These are phyloP conservation scores for Setipinna tenuifilis DNA, from an alignment of 2,797 vertebrate species.

Conservation along the genomic window DNA sequence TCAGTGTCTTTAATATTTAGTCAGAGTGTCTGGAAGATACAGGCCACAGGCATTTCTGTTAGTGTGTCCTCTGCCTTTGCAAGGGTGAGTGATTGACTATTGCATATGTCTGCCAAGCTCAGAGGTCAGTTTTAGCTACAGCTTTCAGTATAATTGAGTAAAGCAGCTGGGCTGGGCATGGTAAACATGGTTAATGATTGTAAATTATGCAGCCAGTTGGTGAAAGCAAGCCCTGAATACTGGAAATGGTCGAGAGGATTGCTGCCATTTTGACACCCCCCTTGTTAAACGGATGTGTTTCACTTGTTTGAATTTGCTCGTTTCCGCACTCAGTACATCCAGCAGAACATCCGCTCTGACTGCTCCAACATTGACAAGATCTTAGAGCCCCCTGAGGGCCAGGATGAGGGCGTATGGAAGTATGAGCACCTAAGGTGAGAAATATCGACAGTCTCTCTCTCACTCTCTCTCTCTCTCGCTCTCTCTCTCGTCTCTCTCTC, in stretches of 20 bases:
- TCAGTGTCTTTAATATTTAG: not conserved
- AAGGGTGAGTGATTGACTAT: not conserved
- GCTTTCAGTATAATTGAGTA: not conserved
- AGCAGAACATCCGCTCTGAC: conserved; percentile 96
- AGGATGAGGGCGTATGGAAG: conserved; percentile 98
- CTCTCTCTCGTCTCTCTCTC: too few species aligned
- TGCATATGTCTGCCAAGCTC: not conserved
- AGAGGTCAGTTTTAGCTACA: not conserved
- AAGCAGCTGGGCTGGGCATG: not conserved
- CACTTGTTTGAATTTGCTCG: too few species aligned
- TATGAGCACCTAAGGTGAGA: conserved; percentile 95
- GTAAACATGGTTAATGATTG: not conserved
- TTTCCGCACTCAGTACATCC: conserved; percentile 84
- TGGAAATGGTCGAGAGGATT: not conserved
- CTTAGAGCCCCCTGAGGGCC: conserved; percentile 96
- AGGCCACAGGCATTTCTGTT: not conserved
- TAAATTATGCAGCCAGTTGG: not conserved
- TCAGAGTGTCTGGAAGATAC: not conserved
- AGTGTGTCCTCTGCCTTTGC: not conserved
- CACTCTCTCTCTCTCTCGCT: too few species aligned
- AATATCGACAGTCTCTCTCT: too few species aligned
- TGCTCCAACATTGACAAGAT: conserved; percentile 99
- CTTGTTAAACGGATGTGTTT: not conserved
- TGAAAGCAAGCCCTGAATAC: not conserved
- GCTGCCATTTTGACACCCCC: too few species aligned